These are phyloP conservation scores for Ianthella basta DNA, from an alignment of 37 sponge, comb jelly and placozoan species.

Conservation along the genomic window DNA sequence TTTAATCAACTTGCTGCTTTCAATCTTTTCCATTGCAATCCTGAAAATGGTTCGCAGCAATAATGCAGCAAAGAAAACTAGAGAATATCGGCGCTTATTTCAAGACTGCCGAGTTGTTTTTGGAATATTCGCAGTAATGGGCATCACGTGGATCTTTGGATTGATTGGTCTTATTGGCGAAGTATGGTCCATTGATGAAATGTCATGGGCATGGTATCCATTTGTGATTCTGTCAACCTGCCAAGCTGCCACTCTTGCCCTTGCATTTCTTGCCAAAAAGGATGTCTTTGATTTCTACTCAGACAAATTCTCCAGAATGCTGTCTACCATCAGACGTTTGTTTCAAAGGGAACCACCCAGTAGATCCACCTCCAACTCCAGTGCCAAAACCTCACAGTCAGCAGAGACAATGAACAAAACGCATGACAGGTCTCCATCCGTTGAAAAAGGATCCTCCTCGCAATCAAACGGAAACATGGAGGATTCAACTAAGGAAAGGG, in stretches of 20 bases:
- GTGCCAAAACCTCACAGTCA: too few relatives aligned
- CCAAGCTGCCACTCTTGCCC: neutral
- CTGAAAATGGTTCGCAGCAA: neutral
- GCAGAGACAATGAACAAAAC: too few relatives aligned
- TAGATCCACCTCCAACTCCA: too few relatives aligned
- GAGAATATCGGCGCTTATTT: neutral
- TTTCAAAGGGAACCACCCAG: too few relatives aligned
- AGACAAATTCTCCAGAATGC: too few relatives aligned
- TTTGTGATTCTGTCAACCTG: neutral
- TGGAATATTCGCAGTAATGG: conserved; percentile 3
- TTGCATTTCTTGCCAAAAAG: conserved; percentile 13
- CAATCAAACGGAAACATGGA: too few relatives aligned
- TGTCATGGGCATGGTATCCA: conserved; percentile 8
- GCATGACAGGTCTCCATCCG: too few relatives aligned
- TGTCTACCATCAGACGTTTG: too few relatives aligned
- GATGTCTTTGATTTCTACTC: conserved; percentile 25
- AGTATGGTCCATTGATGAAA: neutral
- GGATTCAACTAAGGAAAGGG: too few relatives aligned
- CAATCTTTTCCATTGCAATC: neutral
- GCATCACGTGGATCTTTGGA: conserved; percentile 20
- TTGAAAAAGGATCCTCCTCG: too few relatives aligned
- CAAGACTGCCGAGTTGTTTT: conserved; percentile 8
- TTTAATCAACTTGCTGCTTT: neutral
- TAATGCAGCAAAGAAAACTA: neutral
- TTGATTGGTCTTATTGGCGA: neutral